These are phyloP conservation scores for Periophthalmus magnuspinnatus DNA, from an alignment of 2,797 vertebrate species.

Conservation along the genomic window DNA sequence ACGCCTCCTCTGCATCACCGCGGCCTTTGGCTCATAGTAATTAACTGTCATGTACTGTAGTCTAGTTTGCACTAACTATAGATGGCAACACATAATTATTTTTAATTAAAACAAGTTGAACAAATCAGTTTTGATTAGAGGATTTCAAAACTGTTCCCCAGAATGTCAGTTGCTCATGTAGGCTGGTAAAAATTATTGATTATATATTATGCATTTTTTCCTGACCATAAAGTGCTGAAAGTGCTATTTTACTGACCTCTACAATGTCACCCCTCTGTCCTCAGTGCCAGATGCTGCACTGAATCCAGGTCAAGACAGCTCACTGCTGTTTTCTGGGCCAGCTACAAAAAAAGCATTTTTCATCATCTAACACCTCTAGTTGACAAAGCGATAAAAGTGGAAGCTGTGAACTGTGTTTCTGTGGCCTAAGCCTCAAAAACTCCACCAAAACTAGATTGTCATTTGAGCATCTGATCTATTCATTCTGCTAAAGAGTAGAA, in stretches of 20 bases:
- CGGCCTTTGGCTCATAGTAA: slow-evolving; percentile 44
- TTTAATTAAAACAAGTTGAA: slow-evolving; percentile 40
- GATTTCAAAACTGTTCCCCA: slow-evolving; percentile 27
- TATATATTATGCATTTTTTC: too few relatives aligned
- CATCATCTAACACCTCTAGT: not conserved
- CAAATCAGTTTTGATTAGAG: slow-evolving; percentile 36
- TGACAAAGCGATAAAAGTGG: slow-evolving; percentile 2
- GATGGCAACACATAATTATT: slow-evolving; percentile 31
- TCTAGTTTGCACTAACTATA: slow-evolving; percentile 11
- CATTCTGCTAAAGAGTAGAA: too few relatives aligned
- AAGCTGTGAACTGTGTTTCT: slow-evolving; percentile 7
- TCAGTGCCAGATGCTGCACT: slow-evolving; percentile 5
- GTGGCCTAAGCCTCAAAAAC: not conserved
- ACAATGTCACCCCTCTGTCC: not conserved
- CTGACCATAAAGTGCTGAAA: too few relatives aligned
- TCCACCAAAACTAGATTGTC: too few relatives aligned
- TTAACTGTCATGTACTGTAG: slow-evolving; percentile 36
- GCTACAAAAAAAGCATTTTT: slow-evolving; percentile 23
- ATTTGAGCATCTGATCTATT: too few relatives aligned
- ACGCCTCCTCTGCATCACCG: not conserved
- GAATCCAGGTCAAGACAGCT: not conserved
- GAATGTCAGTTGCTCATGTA: not conserved
- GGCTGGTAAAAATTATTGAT: too few relatives aligned
- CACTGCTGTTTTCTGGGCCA: not conserved
- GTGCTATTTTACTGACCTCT: not conserved